Evolutionary conservation across 2,888 invertebrate species (phyloP), one percentile per base, ranked within the genome.

Genomic region (Uloborus plumipes): DNA sequence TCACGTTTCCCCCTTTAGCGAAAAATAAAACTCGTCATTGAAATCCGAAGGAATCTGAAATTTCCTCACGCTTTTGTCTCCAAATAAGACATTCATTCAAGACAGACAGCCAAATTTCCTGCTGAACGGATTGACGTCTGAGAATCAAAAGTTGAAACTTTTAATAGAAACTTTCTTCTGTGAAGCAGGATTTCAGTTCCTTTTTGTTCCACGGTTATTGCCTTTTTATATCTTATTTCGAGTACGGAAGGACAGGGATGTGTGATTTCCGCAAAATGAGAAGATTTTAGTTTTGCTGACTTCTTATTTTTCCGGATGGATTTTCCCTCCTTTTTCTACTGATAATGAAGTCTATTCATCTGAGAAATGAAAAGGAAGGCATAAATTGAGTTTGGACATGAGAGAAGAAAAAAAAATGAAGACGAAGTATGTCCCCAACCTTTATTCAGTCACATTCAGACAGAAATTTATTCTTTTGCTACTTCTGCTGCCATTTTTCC

Each of bases 241-340:
- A 9, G 20, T 22, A 73, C 18, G 47, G 69, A 59, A 75, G 62
- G 62, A 69, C 53, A 69, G 53, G 59, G 61, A 61, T 69, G 69
- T 76, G 76, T 62, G 51, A 62, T 76, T 69, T 69, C 67, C 74
- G 39, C 14, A 39, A 59, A 67, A 50, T 58, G 59, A 76, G 76
- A 64, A 62, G 76, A 76, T 76, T 76, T 76, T 69, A 76, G 69
- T 76, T 76, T 69, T 69, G 76, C 76, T 76, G 76, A 76, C 62
- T 76, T 69, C 62, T 69, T 76, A 51, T 76, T 76, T 75, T 59
- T 67, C 67, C 26, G 18, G 47, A 26, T 66, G 49, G 59, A 67
- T 55, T 75, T 67, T 75, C 50, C 59, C 50, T 67, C 59, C 50
- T 59, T 15, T 59, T 75, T 47, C 16, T 64, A 50, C 22, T 22